These are phyloP conservation scores for Micrasema minimum DNA, from an alignment of 1,140 invertebrate genomes.

Conservation along the genomic window DNA sequence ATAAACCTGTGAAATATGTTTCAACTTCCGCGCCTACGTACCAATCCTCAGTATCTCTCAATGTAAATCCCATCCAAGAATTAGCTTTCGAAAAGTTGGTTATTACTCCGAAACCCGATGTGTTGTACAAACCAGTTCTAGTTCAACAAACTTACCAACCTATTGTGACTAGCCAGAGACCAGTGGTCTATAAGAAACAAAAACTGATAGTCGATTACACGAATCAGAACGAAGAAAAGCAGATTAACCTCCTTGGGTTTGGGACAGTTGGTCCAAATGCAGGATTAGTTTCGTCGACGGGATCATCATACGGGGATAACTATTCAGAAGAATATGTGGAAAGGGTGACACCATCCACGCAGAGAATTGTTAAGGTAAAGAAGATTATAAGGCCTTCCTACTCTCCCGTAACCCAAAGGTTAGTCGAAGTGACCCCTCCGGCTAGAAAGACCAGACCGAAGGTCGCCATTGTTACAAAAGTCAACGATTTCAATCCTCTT, in stretches of 20 bases:
- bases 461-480: conserved; percentile 71
- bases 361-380: conserved; percentile 54
- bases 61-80: conserved; percentile 49
- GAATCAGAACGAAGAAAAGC: conserved; percentile 52
- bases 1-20: conserved; percentile 32
- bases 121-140: conserved; percentile 52
- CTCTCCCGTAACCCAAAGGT: conserved; percentile 58
- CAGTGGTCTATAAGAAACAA: conserved; percentile 54
- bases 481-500: conserved; percentile 75
- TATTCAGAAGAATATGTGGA: conserved; percentile 49
- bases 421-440: conserved; percentile 58
- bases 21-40: conserved; percentile 44
- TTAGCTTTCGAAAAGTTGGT: conserved; percentile 46
- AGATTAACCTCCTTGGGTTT: conserved; percentile 59
- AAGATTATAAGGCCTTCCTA: conserved; percentile 57
- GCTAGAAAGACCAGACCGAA: conserved; percentile 61
- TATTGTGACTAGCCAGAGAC: conserved; percentile 22
- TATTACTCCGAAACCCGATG: conserved; percentile 47
- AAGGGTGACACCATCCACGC: conserved; percentile 44
- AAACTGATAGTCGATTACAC: conserved; percentile 57
- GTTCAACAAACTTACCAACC: conserved; percentile 46
- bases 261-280: conserved; percentile 60
- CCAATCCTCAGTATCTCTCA: conserved; percentile 30
- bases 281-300: conserved; percentile 56
- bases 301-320: conserved; percentile 55